Evolutionary conservation across 1,140 invertebrate species (phyloP).

Genomic region (Maconellicoccus hirsutus): DNA sequence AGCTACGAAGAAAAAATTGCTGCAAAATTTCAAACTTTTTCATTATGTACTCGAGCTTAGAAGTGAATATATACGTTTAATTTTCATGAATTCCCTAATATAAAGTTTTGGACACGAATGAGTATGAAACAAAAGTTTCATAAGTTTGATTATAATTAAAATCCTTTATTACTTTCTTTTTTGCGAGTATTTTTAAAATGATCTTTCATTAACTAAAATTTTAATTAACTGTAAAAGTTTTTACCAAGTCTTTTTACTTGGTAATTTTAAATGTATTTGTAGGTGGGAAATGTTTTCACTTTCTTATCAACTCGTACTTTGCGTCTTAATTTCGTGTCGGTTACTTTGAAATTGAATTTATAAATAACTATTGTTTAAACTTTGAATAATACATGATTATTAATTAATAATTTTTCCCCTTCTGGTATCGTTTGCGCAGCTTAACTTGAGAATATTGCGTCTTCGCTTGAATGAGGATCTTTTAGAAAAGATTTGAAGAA

Average conservation of each 20-base stretch:
- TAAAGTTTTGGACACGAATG: neutral
- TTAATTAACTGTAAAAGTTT: slow-evolving; percentile 1
- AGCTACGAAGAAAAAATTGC: neutral
- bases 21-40: neutral
- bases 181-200: neutral
- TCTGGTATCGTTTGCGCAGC: too few species aligned
- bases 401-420: too few species aligned
- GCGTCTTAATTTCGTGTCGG: neutral
- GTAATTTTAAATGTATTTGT: neutral
- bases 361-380: neutral
- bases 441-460: too few species aligned
- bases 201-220: slow-evolving; percentile 1
- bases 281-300: neutral
- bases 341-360: neutral
- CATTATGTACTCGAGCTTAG: neutral
- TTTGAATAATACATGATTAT: neutral
- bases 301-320: neutral
- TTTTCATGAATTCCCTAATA: neutral
- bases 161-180: slow-evolving; percentile 10
- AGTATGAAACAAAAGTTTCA: slow-evolving; percentile 9
- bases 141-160: slow-evolving; percentile 6
- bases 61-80: slow-evolving; percentile 1
- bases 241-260: neutral
- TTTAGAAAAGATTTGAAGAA: too few species aligned
- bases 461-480: too few species aligned